Base-by-base conservation (phyloP, 2,888 invertebrate species). In the Phrixothrix hirtus region DNA sequence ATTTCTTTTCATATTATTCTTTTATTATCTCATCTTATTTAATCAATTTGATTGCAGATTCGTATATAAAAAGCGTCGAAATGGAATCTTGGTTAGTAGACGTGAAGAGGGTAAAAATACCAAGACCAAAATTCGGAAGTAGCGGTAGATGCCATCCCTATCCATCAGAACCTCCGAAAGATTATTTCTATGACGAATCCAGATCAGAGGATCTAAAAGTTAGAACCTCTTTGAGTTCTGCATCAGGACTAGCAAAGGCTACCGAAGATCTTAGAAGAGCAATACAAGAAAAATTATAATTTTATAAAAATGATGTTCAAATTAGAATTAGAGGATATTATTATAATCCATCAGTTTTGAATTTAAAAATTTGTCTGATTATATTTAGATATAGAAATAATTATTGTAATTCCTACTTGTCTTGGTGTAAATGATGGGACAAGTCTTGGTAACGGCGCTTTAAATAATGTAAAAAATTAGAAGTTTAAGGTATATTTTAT, bases 41-140 rank as follows among this genome's bases (percentile, higher is more conserved):
- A 35, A n/a, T 10, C 16, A 32, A 32, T 11, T 25, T 12, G 11
- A 21, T 32, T 31, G 4, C 21, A 42, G 25, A 17, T 31, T 31
- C 41, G 11, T 42, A 16, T 11, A 16, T 7, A 29, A 15, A 21
- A 17, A 13, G 14, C 13, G 11, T 31, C 39, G 69, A 57, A 62
- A 92, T 92, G 91, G 92, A 92, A 72, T 86, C 88, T 63, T 91
- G 91, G 90, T 75, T 91, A 67, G 85, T 84, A 60, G 90, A 92
- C 74, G 88, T 92, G 36, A 90, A 91, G 74, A 84, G 88, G 62
- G 86, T 92, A 57, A 81, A 88, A 64, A 92, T 92, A 65, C 92
- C 92, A 15, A 82, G 92, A 59, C 92, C 92, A 2, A 92, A 92
- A 79, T 89, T 91, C 69, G 86, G 83, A 38, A 81, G 79, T 62